Percentiles rank a stretch among this genome's conserved stretches.
phyloP scores from a whole-genome alignment of 1,140 invertebrate species.

The Conus ventricosus region DNA sequence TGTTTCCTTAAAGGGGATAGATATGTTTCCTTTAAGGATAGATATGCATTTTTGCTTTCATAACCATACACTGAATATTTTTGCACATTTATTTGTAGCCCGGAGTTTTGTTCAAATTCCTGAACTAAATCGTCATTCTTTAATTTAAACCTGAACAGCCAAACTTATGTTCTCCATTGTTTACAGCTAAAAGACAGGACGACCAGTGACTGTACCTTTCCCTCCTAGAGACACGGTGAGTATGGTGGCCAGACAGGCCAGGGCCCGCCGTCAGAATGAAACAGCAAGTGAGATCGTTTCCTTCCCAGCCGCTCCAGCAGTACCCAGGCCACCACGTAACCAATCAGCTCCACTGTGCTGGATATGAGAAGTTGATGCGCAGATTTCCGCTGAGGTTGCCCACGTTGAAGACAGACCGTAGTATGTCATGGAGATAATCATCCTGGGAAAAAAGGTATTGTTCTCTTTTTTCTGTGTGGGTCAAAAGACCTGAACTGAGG shows the following conservation, averaged over 20 bases:
- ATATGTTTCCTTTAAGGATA: no score
- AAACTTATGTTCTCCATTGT: no score
- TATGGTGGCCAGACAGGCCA: constrained; percentile 12
- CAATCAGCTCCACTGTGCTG: constrained; percentile 85
- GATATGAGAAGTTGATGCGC: constrained; percentile 62
- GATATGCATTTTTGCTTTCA: no score
- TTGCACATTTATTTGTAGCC: no score
- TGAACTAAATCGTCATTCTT: no score
- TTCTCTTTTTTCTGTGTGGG: no score
- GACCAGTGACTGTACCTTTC: background rate
- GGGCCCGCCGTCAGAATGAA: constrained; percentile 4
- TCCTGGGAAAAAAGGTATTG: constrained; percentile 73
- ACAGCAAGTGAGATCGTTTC: constrained; percentile 38
- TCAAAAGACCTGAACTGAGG: no score
- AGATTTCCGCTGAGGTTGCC: constrained; percentile 55
- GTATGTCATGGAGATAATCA: constrained; percentile 79
- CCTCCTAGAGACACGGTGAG: background rate
- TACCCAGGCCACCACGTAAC: constrained; percentile 80
- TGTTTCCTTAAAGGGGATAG: no score
- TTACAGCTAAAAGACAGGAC: no score
- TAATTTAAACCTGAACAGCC: no score
- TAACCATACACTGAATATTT: no score
- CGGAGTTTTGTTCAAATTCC: no score
- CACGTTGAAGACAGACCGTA: constrained; percentile 79
- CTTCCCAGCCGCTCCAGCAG: constrained; percentile 55